Conservation (phyloP, 2,888 invertebrate genomes). For the Campoplex nolae region DNA sequence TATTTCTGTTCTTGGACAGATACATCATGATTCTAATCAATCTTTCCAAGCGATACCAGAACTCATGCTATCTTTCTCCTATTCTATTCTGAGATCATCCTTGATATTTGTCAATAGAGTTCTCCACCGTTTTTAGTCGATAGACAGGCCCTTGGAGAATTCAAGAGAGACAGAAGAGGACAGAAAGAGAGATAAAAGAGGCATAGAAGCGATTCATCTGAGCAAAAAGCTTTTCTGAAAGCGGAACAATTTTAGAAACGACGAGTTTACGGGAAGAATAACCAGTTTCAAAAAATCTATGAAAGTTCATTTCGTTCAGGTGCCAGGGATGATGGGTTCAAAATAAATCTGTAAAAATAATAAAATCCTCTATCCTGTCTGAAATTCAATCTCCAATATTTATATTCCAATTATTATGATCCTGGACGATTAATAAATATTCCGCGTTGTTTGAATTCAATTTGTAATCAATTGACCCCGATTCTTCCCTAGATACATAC, state of each 20-base stretch:
- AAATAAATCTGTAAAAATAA: not conserved
- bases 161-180: constrained; percentile 2
- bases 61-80: constrained; percentile 34
- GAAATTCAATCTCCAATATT: not conserved
- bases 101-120: constrained; percentile 57
- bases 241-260: not conserved
- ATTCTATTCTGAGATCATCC: constrained; percentile 57
- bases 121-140: constrained; percentile 41
- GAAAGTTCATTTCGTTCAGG: not conserved
- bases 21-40: constrained; percentile 4
- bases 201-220: constrained; percentile 60
- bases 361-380: not conserved
- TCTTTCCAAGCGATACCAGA: constrained; percentile 21
- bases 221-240: constrained; percentile 46
- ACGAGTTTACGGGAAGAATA: not conserved
- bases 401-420: not conserved
- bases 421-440: not conserved
- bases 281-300: not conserved
- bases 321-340: not conserved
- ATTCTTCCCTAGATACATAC: not conserved
- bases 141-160: constrained; percentile 11
- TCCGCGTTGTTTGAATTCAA: not conserved
- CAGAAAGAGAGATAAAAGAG: not conserved
- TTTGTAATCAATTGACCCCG: not conserved
- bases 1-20: constrained; percentile 9